Evolutionary conservation across 2,113 vertebrate species (phyloP), one percentile per base, ranked within the genome.

Genomic region (Lampris megalopsis): DNA sequence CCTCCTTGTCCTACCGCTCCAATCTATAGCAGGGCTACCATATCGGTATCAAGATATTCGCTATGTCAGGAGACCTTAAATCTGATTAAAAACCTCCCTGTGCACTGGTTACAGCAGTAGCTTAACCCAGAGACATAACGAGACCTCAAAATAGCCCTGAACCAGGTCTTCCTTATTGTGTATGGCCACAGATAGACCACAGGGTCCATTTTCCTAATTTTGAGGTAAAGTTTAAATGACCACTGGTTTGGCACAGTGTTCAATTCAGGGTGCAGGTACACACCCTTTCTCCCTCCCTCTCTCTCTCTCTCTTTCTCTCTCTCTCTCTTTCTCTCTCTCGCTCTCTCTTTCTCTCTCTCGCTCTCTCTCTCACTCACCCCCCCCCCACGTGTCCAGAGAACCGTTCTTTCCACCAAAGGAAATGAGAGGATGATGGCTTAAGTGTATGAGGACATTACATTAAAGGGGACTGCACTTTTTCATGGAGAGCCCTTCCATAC

Each of bases 401-500:
- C 70, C 57, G 75, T 87, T 93, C 85, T 92, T 92, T 90, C 85
- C 82, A 88, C 80, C 68, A 62, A 83, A 91, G 91, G 89, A 93
- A 93, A 92, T 91, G 87, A 92, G 86, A 86, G 77, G 83, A 86
- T 86, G 81, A 84, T 88, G 79, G 74, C 60, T 84, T 71, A 89
- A 87, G 86, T 75, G 76, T 61, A 68, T 57, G 66, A 89, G 76
- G 75, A 81, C 82, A 88, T 88, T 89, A 76, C 67, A 70, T 88
- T 71, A 71, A 76, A 72, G 73, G 77, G 71, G 73, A 71, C 77
- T 87, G 87, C 56, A 67, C 71, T 84, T 61, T 89, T 85, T 91
- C 80, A 85, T 49, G 43, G 59, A 73, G 75, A 73, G 75, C 57
- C 57, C 61, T 72, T 72, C 24, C 48, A n/a, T 52, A 53, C 57